Conservation (phyloP, 2,113 vertebrate genomes). For the Thunnus maccoyii region DNA sequence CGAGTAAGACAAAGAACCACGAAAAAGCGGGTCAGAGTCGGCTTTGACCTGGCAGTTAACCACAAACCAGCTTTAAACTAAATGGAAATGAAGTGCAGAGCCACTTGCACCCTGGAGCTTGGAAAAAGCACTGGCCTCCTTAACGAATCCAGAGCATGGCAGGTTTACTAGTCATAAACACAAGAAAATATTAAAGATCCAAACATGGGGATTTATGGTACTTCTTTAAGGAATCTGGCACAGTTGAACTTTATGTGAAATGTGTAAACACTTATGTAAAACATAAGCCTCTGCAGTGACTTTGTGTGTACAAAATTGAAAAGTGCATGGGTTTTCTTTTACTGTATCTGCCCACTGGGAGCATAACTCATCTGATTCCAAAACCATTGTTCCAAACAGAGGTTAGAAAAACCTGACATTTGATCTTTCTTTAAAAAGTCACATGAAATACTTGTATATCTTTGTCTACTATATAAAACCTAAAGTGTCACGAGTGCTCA, state of each 20-base stretch:
- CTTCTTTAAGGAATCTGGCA: conserved; percentile 66
- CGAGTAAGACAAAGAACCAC: conserved; percentile 31
- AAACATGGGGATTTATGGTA: conserved; percentile 62
- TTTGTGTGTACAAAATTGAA: conserved; percentile 41
- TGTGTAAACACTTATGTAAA: conserved; percentile 68
- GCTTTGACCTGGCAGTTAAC: conserved; percentile 57
- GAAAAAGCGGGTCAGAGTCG: conserved; percentile 47
- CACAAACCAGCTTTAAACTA: conserved; percentile 43
- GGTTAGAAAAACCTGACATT: conserved; percentile 19
- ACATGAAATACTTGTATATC: conserved; percentile 42
- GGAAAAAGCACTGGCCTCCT: conserved; percentile 50
- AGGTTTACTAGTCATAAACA: conserved; percentile 71
- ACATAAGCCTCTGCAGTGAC: conserved; percentile 38
- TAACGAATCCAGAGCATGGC: conserved; percentile 44
- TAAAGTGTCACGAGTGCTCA: conserved; percentile 6
- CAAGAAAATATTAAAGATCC: conserved; percentile 67
- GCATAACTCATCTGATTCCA: conserved; percentile 33
- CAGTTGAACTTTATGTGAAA: conserved; percentile 58
- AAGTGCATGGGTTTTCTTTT: conserved; percentile 32
- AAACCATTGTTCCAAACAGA: conserved; percentile 34
- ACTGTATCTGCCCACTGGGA: conserved; percentile 21
- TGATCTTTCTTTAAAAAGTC: conserved; percentile 22
- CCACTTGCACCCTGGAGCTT: conserved; percentile 69
- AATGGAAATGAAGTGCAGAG: conserved; percentile 35
- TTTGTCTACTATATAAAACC: conserved; percentile 34